These are phyloP conservation scores for Neuroterus valhalla DNA, from an alignment of 1,140 invertebrate genomes.

Conservation along the genomic window DNA sequence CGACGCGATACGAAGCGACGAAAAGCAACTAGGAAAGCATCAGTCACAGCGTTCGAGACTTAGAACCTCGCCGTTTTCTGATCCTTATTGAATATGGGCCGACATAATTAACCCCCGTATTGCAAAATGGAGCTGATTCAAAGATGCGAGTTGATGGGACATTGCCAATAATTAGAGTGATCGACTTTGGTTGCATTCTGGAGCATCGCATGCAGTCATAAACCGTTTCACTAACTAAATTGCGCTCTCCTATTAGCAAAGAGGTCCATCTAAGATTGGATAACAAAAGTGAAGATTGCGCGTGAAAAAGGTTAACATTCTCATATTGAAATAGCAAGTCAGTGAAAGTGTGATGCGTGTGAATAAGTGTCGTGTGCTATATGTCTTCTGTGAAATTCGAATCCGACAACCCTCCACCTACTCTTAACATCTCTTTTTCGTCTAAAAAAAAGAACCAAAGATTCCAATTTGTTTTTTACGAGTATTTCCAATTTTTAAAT, in stretches of 20 bases:
- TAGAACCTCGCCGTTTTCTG: too few species aligned
- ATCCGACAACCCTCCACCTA: too few species aligned
- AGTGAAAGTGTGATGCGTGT: background rate
- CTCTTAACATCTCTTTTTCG: too few species aligned
- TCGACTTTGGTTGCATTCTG: slow-evolving; percentile 18
- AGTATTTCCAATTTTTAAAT: too few species aligned
- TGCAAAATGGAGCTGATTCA: too few species aligned
- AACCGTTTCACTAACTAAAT: slow-evolving; percentile 6
- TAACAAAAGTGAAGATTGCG: slow-evolving; percentile 43
- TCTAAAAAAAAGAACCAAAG: too few species aligned
- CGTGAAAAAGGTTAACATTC: slow-evolving; percentile 45
- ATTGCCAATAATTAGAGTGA: slow-evolving; percentile 15
- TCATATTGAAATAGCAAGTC: background rate
- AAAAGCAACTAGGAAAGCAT: slow-evolving; percentile 54
- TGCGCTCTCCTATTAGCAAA: slow-evolving; percentile 39
- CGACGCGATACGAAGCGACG: slow-evolving; percentile 50
- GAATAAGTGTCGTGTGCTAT: too few species aligned
- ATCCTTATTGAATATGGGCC: too few species aligned
- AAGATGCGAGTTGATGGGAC: too few species aligned
- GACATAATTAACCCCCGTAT: too few species aligned
- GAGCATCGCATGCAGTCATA: slow-evolving; percentile 38
- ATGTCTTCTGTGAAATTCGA: too few species aligned
- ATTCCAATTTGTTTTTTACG: too few species aligned
- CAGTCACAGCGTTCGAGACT: slow-evolving; percentile 53
- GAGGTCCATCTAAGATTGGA: slow-evolving; percentile 31